phyloP scores from a whole-genome alignment of 1,140 invertebrate genomes.

The Neodiprion lecontei region DNA sequence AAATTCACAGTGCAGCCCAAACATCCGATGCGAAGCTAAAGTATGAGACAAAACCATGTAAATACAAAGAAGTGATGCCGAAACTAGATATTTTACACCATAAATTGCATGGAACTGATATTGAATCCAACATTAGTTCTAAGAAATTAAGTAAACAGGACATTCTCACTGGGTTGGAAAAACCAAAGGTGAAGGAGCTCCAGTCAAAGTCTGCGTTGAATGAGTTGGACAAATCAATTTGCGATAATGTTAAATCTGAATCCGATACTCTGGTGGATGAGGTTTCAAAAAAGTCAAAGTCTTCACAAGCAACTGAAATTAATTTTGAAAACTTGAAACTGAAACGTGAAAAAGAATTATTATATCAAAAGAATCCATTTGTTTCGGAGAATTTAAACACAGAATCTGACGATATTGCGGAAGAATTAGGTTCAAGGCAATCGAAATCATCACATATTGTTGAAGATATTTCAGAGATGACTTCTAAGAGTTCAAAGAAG shows the following conservation, averaged over 20 bases:
- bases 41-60: conserved; percentile 52
- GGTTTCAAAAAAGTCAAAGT: conserved; percentile 41
- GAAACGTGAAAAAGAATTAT: background rate
- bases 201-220: conserved; percentile 2
- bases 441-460: conserved; percentile 37
- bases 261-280: conserved; percentile 55
- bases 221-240: conserved; percentile 31
- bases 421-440: conserved; percentile 32
- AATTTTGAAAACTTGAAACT: background rate
- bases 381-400: conserved; percentile 21
- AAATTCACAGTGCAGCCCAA: conserved; percentile 24
- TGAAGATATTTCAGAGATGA: conserved; percentile 31
- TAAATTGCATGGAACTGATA: background rate
- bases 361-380: background rate
- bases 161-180: background rate
- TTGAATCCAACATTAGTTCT: background rate
- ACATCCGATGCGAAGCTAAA: conserved; percentile 35
- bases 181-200: background rate
- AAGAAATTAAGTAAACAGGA: background rate
- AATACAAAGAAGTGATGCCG: conserved; percentile 60
- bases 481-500: conserved; percentile 35
- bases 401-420: conserved; percentile 26
- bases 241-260: conserved; percentile 44
- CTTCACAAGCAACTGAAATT: background rate
- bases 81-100: conserved; percentile 38